Conservation (phyloP, 1,140 invertebrate species). For the Saccostrea echinata region DNA sequence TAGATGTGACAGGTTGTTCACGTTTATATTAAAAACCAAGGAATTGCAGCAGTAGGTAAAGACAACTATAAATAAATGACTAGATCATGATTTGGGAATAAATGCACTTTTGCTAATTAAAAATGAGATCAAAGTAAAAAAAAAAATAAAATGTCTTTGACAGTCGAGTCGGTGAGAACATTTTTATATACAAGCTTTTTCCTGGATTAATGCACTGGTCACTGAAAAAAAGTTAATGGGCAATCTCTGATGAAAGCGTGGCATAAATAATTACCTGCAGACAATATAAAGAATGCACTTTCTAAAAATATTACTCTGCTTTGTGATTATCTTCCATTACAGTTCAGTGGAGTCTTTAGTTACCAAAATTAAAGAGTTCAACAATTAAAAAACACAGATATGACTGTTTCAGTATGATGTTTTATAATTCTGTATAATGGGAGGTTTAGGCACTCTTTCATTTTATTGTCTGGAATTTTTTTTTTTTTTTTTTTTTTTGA, state of each 20-base stretch:
- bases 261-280: not conserved
- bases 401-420: not conserved
- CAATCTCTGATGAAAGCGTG: not conserved
- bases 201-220: not conserved
- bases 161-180: not conserved
- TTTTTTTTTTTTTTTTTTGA: conserved; percentile 5
- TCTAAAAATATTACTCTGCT: not conserved
- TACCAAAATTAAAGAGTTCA: not conserved
- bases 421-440: not conserved
- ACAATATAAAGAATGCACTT: not conserved
- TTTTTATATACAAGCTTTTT: not conserved
- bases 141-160: not conserved
- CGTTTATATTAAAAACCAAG: not conserved
- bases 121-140: conserved; percentile 1
- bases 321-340: not conserved
- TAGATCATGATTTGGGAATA: conserved; percentile 2
- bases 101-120: not conserved
- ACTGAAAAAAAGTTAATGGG: conserved; percentile 3
- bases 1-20: not conserved
- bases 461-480: not conserved
- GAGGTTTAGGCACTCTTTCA: not conserved
- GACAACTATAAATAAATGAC: not conserved
- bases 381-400: not conserved
- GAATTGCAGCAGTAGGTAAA: not conserved
- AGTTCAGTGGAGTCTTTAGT: not conserved